A percentile compares a stretch with the other conserved stretches of the same genome.
phyloP scores from a whole-genome alignment of 2,797 vertebrate genomes.

The Diglossa cyanea region DNA sequence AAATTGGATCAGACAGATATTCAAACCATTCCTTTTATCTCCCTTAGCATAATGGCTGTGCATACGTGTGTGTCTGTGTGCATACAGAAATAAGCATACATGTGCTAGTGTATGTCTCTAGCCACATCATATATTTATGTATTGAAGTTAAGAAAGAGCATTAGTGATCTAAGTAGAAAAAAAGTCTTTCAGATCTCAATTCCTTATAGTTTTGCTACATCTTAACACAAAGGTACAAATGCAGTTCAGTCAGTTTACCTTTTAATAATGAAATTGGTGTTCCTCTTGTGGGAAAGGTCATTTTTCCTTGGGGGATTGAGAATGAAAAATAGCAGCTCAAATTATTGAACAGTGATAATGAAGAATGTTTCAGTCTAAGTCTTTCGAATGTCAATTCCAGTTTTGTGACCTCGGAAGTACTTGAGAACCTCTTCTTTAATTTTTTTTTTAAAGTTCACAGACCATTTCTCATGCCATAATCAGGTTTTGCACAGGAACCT shows the following conservation, averaged over 20 bases:
- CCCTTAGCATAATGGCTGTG: neutral
- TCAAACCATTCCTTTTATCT: neutral
- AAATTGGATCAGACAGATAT: neutral
- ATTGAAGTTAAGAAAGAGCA: neutral
- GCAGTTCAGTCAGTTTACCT: neutral
- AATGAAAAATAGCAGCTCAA: neutral
- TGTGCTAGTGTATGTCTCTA: neutral
- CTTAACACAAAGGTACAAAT: neutral
- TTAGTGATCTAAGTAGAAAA: neutral
- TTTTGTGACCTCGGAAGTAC: neutral
- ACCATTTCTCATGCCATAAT: neutral
- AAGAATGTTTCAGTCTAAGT: neutral
- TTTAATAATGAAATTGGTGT: neutral
- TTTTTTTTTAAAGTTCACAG: neutral
- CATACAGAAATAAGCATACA: neutral
- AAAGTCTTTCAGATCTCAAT: neutral
- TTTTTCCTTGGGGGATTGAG: neutral
- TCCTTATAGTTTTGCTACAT: neutral
- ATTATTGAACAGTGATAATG: neutral
- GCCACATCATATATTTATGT: neutral
- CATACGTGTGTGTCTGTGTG: neutral
- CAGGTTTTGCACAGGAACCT: neutral
- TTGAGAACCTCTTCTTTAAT: neutral
- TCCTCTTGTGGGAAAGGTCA: neutral
- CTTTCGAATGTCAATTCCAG: neutral